phyloP scores from a whole-genome alignment of 1,140 invertebrate genomes.

The Nasonia vitripennis region DNA sequence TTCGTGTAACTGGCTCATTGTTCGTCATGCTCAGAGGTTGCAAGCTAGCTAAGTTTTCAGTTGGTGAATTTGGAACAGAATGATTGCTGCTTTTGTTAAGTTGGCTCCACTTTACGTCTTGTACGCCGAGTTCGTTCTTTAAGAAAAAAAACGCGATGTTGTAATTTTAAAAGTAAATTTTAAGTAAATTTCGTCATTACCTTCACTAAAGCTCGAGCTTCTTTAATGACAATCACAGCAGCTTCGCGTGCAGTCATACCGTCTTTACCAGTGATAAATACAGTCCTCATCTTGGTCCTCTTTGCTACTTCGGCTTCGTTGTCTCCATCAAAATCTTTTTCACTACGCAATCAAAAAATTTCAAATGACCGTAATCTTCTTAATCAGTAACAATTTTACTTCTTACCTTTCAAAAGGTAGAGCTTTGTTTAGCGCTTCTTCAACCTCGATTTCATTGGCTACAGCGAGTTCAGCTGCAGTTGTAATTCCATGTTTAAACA shows the following conservation, averaged over 20 bases:
- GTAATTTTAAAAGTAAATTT: constrained; percentile 15
- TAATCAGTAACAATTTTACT: not conserved
- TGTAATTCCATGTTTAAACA: constrained; percentile 91
- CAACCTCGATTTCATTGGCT: constrained; percentile 81
- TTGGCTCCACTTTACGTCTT: constrained; percentile 70
- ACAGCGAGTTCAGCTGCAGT: constrained; percentile 86
- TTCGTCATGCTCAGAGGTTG: not conserved
- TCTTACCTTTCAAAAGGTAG: constrained; percentile 86
- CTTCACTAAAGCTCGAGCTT: constrained; percentile 83
- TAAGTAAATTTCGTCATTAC: constrained; percentile 58
- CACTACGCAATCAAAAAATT: constrained; percentile 69
- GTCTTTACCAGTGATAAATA: constrained; percentile 90
- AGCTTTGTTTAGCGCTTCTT: constrained; percentile 85
- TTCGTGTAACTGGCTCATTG: not conserved
- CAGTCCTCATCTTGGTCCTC: constrained; percentile 80
- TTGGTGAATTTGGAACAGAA: not conserved
- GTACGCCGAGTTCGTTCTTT: constrained; percentile 75
- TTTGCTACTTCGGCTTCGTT: constrained; percentile 80
- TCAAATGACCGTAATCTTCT: not conserved
- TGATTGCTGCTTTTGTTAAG: not conserved
- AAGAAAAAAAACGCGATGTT: constrained; percentile 57
- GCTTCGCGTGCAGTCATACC: constrained; percentile 89
- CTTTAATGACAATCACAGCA: constrained; percentile 85
- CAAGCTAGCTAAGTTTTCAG: not conserved
- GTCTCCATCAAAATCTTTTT: constrained; percentile 84